Evolutionary conservation across 2,113 vertebrate genomes (phyloP).

Genomic region (Oxygymnocypris stewartii): DNA sequence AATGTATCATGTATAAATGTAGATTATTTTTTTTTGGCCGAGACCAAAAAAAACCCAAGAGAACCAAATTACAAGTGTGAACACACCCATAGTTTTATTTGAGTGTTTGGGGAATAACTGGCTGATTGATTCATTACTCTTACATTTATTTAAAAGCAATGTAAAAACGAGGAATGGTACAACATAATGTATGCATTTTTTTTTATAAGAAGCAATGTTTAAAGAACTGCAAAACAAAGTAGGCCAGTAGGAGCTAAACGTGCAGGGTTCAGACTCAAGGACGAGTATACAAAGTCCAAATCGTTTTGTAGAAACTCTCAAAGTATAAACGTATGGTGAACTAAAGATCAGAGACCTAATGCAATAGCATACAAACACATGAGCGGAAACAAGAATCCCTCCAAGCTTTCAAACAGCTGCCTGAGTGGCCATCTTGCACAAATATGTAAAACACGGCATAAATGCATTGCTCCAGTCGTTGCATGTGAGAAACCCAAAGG

Average conservation of each 20-base stretch:
- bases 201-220: neutral
- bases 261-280: neutral
- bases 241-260: neutral
- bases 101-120: neutral
- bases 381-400: conserved; percentile 13
- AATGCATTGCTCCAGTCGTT: neutral
- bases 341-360: conserved; percentile 16
- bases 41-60: no score
- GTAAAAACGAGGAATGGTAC: neutral
- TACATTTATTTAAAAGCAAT: neutral
- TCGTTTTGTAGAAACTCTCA: neutral
- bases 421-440: conserved; percentile 35
- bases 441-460: conserved; percentile 23
- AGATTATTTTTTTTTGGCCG: no score
- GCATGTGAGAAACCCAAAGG: conserved; percentile 53
- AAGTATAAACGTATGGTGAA: neutral
- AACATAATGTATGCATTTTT: neutral
- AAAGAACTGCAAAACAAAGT: neutral
- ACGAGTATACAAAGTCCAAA: neutral
- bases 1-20: no score
- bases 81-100: neutral
- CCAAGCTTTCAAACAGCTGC: conserved; percentile 12
- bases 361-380: conserved; percentile 8
- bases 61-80: no score
- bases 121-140: neutral